Conservation (phyloP, 2,888 invertebrate species). For the Drosophila anomalata region DNA sequence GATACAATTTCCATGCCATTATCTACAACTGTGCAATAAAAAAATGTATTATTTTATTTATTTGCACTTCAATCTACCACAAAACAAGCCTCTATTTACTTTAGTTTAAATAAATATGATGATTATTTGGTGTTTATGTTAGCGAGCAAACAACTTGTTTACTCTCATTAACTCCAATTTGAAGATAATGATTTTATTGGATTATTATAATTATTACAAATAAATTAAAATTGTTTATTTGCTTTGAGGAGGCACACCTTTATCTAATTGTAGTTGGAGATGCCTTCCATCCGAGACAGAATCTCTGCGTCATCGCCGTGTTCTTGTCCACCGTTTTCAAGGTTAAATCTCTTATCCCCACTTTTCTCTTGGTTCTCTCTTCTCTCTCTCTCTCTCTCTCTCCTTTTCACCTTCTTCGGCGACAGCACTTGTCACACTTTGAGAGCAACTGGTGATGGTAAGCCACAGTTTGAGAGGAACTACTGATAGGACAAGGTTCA, state of each 20-base stretch:
- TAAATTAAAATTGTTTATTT: no score
- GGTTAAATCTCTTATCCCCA: slow-evolving; percentile 40
- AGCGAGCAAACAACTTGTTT: neutral
- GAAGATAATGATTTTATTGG: neutral
- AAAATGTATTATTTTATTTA: slow-evolving; percentile 2
- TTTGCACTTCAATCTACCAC: neutral
- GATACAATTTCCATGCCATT: neutral
- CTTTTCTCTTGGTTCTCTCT: slow-evolving; percentile 14
- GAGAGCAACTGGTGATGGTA: slow-evolving; percentile 19
- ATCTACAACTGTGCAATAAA: neutral
- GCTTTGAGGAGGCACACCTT: neutral
- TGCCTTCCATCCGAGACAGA: slow-evolving; percentile 3
- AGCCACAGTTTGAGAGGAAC: slow-evolving; percentile 11
- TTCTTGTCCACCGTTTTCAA: slow-evolving; percentile 45
- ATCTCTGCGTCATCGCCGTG: slow-evolving; percentile 23
- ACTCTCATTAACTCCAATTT: neutral
- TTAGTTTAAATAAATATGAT: slow-evolving; percentile 3
- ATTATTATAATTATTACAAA: neutral
- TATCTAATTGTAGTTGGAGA: neutral
- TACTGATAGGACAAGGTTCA: neutral
- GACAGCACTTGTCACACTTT: slow-evolving; percentile 37
- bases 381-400: neutral
- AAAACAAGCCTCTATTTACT: neutral
- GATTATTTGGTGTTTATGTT: slow-evolving; percentile 5
- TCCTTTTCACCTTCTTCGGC: neutral